A percentile compares a stretch with the other conserved stretches of the same genome.
These are phyloP conservation scores for Calycopis cecrops DNA, from an alignment of 1,140 invertebrate species.

Conservation along the genomic window DNA sequence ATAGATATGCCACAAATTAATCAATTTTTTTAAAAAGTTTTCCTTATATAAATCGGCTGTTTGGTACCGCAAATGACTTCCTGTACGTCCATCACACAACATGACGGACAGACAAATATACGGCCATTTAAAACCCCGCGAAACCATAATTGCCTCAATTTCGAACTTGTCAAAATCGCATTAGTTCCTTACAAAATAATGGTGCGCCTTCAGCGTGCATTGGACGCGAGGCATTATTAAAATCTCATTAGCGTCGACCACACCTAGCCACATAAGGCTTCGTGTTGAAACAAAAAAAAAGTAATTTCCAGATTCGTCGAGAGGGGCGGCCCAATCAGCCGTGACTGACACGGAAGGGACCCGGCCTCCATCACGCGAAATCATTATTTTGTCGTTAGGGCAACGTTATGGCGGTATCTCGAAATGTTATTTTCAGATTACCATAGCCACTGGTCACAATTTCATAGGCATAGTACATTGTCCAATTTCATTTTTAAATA, in stretches of 20 bases:
- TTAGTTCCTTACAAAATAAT: constrained; percentile 64
- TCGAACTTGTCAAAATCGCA: constrained; percentile 73
- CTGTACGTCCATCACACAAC: constrained; percentile 36
- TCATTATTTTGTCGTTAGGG: constrained; percentile 71
- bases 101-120: constrained; percentile 49
- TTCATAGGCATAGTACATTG: neutral
- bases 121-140: constrained; percentile 59
- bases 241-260: constrained; percentile 69
- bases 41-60: no score
- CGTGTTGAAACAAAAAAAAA: constrained; percentile 61
- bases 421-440: constrained; percentile 12
- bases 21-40: neutral
- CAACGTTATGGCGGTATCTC: constrained; percentile 31
- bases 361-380: constrained; percentile 55
- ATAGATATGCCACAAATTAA: neutral
- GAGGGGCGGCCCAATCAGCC: constrained; percentile 51
- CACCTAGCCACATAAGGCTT: constrained; percentile 62
- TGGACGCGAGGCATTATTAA: constrained; percentile 67
- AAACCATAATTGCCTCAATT: constrained; percentile 68
- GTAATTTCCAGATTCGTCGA: constrained; percentile 65
- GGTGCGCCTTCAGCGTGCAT: constrained; percentile 54
- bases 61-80: constrained; percentile 40
- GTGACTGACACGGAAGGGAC: constrained; percentile 66
- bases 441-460: neutral
- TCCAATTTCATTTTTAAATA: neutral